A percentile compares a stretch with the other conserved stretches of the same genome.
Evolutionary conservation across 2,113 vertebrate species (phyloP).

Genomic region (Uria lomvia): DNA sequence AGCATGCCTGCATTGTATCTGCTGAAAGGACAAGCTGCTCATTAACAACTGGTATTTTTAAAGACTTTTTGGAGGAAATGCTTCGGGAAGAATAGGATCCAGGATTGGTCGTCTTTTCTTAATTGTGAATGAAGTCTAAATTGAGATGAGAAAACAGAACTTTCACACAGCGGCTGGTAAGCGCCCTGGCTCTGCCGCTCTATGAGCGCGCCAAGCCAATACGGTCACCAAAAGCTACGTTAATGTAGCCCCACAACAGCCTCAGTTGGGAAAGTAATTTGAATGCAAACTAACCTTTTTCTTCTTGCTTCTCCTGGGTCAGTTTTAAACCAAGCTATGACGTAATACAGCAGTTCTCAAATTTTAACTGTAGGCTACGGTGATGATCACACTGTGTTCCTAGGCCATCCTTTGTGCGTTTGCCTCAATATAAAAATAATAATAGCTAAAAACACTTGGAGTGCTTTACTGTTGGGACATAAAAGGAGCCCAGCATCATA

Average conservation of each 20-base stretch:
- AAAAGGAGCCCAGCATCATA: not conserved
- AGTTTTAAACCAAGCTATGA: not conserved
- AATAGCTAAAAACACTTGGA: not conserved
- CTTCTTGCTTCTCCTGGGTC: not conserved
- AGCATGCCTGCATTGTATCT: conserved; percentile 14
- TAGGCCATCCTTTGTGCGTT: not conserved
- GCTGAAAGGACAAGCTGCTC: conserved; percentile 44
- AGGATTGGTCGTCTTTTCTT: not conserved
- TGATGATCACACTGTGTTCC: not conserved
- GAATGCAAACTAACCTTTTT: conserved; percentile 25
- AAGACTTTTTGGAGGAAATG: conserved; percentile 16
- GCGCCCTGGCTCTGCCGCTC: not conserved
- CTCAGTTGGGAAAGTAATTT: not conserved
- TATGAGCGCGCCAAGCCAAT: not conserved
- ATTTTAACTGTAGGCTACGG: not conserved
- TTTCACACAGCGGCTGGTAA: not conserved
- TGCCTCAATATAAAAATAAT: not conserved
- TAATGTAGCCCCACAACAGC: not conserved
- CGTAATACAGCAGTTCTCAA: not conserved
- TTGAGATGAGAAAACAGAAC: not conserved
- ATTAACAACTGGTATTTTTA: not conserved
- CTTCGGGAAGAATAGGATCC: not conserved
- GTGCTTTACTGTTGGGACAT: not conserved
- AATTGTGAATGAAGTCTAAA: not conserved
- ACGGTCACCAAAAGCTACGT: not conserved